Evolutionary conservation across 2,797 vertebrate genomes (phyloP).

Genomic region (Prionace glauca): DNA sequence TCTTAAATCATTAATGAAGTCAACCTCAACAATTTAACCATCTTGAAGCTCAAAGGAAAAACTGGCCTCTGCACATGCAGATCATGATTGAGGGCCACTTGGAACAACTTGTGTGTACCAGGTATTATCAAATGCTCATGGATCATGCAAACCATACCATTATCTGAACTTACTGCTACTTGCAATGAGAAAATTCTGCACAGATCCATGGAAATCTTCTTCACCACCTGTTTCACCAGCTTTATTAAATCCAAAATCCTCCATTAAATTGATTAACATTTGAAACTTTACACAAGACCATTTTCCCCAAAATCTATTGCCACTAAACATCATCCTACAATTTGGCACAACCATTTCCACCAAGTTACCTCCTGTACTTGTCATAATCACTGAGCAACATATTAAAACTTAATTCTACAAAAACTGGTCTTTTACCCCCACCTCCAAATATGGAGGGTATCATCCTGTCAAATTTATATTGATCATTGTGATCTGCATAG

Average conservation of each 20-base stretch:
- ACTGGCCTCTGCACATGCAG: neutral
- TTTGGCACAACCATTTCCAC: neutral
- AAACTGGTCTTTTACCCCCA: no score
- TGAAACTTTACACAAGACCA: neutral
- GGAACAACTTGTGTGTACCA: neutral
- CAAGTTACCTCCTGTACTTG: neutral
- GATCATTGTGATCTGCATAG: no score
- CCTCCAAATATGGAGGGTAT: no score
- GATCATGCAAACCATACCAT: neutral
- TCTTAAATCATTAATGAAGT: neutral
- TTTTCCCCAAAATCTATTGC: neutral
- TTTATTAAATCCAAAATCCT: neutral
- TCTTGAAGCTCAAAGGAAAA: neutral
- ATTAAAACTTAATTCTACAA: no score
- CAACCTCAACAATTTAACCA: neutral
- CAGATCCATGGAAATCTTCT: neutral
- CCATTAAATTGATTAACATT: neutral
- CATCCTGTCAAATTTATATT: neutral
- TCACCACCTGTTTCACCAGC: neutral
- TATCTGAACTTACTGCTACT: neutral
- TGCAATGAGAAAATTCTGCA: neutral
- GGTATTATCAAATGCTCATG: neutral
- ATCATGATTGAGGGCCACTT: neutral
- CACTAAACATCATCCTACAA: neutral
- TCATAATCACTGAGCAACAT: no score